Evolutionary conservation across 2,888 invertebrate genomes (phyloP).

Genomic region (Agonum fuliginosum): DNA sequence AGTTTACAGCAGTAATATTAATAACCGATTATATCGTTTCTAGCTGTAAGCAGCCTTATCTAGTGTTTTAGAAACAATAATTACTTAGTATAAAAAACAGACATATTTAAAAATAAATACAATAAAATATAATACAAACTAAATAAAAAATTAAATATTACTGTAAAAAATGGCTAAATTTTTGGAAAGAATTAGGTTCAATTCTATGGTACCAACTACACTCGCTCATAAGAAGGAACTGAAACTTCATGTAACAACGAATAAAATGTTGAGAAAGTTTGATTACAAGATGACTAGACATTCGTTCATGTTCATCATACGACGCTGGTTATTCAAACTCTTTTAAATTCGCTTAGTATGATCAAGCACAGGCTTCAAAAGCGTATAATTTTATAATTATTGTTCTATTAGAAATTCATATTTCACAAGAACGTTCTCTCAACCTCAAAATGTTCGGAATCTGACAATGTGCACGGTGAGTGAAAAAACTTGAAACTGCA

Average conservation of each 20-base stretch:
- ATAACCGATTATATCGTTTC: too few species aligned
- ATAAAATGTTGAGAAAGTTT: background rate
- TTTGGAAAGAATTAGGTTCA: background rate
- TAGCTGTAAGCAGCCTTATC: too few species aligned
- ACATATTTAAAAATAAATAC: background rate
- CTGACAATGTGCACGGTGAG: background rate
- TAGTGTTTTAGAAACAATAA: background rate
- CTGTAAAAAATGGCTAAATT: background rate
- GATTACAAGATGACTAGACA: slow-evolving; percentile 13
- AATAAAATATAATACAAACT: background rate
- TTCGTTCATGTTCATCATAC: background rate
- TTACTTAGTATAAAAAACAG: background rate
- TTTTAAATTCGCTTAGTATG: background rate
- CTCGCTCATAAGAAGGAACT: background rate
- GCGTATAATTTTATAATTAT: too few species aligned
- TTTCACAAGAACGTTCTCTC: too few species aligned
- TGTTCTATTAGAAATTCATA: too few species aligned
- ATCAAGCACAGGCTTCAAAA: background rate
- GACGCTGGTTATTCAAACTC: background rate
- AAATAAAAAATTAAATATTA: background rate
- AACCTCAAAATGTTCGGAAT: too few species aligned
- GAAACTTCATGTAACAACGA: background rate
- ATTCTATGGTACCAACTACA: background rate
- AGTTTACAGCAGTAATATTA: background rate
- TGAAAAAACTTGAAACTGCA: too few species aligned